phyloP scores from a whole-genome alignment of 2,797 vertebrate species.

The Emydoidea blandingii region DNA sequence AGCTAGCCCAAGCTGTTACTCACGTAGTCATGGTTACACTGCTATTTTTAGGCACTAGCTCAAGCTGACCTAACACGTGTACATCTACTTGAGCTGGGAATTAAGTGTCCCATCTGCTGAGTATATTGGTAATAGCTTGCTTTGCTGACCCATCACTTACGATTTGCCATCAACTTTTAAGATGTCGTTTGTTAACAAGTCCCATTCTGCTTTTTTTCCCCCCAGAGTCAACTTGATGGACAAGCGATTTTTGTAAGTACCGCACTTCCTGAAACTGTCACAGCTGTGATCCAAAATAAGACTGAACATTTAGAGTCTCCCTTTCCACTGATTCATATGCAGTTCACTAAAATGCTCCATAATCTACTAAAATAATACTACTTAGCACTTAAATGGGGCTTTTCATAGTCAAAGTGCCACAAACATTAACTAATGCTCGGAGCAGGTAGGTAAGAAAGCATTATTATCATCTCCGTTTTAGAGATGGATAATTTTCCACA shows the following conservation, averaged over 20 bases:
- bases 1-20: neutral
- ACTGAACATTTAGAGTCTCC: neutral
- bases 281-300: constrained; percentile 21
- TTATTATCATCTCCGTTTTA: neutral
- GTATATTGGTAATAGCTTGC: neutral
- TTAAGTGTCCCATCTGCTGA: neutral
- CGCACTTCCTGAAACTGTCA: neutral
- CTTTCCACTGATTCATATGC: neutral
- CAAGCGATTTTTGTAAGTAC: constrained; percentile 81
- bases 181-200: constrained; percentile 27
- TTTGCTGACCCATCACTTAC: neutral
- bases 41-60: neutral
- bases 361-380: neutral
- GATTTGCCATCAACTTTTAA: constrained; percentile 9
- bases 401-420: neutral
- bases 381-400: neutral
- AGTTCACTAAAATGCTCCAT: neutral
- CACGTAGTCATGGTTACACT: neutral
- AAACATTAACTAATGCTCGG: neutral
- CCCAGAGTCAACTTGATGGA: constrained; percentile 71
- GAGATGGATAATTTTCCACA: neutral
- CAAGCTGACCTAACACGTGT: neutral
- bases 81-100: neutral
- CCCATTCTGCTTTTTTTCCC: constrained; percentile 20
- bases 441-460: neutral